Conservation (phyloP, 1,140 invertebrate species). For the Brachionus angularis region DNA sequence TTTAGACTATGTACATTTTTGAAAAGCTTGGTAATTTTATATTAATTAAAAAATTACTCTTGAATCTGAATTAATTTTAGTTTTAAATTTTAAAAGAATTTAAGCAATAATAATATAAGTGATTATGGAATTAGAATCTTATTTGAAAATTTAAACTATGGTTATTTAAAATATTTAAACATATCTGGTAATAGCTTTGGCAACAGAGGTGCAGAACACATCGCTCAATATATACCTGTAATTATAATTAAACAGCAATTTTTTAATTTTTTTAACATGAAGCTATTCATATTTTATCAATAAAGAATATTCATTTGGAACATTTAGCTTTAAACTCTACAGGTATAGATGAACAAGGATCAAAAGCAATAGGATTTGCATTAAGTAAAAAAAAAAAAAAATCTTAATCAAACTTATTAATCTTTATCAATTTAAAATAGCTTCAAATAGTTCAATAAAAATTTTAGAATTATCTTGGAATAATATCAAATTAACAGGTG, state of each 20-base stretch:
- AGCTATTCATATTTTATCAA: background rate
- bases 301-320: constrained; percentile 7
- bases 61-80: background rate
- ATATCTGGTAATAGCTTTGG: constrained; percentile 28
- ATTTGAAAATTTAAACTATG: constrained; percentile 34
- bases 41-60: background rate
- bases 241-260: background rate
- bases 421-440: background rate
- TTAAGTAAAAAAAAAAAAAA: constrained; percentile 9
- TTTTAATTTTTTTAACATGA: background rate
- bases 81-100: constrained; percentile 18
- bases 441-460: constrained; percentile 41
- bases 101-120: constrained; percentile 22
- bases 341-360: constrained; percentile 31
- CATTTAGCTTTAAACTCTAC: constrained; percentile 9
- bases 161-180: constrained; percentile 29
- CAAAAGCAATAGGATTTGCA: constrained; percentile 28
- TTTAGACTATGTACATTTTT: background rate
- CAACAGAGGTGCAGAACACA: constrained; percentile 24
- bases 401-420: background rate
- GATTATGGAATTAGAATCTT: constrained; percentile 32
- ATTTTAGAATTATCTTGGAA: constrained; percentile 25
- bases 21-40: constrained; percentile 7
- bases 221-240: constrained; percentile 21
- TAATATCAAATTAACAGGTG: background rate